Evolutionary conservation across 2,113 vertebrate genomes (phyloP).

Genomic region (Prionailurus viverrinus): DNA sequence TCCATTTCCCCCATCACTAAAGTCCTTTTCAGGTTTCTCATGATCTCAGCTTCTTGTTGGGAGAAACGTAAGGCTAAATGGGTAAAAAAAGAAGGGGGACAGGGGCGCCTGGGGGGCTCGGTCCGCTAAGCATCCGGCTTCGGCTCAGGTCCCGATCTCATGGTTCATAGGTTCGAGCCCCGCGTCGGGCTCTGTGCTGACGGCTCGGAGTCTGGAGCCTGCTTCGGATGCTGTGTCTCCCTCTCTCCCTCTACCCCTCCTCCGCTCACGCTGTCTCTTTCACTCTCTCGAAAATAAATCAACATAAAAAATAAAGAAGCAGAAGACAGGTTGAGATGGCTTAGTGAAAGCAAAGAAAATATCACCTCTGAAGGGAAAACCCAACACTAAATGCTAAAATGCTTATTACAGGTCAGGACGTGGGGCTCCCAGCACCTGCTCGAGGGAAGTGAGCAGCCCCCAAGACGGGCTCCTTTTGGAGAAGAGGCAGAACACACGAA

Average conservation of each 20-base stretch:
- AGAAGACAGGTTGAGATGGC: neutral
- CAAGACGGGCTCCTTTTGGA: too few relatives aligned
- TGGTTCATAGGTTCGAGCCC: too few relatives aligned
- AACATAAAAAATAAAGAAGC: neutral
- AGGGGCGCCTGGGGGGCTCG: too few relatives aligned
- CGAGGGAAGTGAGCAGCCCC: neutral
- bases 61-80: neutral
- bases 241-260: too few relatives aligned
- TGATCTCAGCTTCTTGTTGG: neutral
- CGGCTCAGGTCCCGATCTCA: too few relatives aligned
- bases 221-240: too few relatives aligned
- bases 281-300: too few relatives aligned
- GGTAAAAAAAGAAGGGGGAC: neutral
- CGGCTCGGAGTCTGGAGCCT: too few relatives aligned
- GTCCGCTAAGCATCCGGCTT: too few relatives aligned
- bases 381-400: neutral
- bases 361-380: neutral
- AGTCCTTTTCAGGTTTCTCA: too few relatives aligned
- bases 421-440: neutral
- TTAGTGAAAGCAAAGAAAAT: neutral
- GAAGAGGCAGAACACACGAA: fast-evolving
- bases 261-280: too few relatives aligned
- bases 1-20: fast-evolving
- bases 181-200: too few relatives aligned
- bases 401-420: neutral